Base-by-base conservation (phyloP, 2,888 invertebrate species). In the Dioctria rufipes region DNA sequence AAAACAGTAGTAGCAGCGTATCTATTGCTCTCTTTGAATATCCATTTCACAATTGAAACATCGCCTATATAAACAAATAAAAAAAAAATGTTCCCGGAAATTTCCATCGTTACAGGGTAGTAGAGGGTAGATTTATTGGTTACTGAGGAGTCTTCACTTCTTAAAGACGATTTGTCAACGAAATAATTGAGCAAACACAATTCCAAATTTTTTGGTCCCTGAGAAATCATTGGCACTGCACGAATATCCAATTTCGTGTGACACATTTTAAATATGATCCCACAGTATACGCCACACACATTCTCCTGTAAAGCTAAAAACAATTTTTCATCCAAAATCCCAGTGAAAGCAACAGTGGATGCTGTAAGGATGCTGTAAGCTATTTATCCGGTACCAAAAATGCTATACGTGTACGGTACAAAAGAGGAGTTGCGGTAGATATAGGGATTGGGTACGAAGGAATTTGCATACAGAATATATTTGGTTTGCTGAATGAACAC, bases 111-210 rank as follows among this genome's bases (percentile, higher is more conserved):
- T 25, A 25, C 25, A 25, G 25, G 2, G 25, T n/a, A 2, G 25
- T 25, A 25, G 25, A 25, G 25, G 25, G 25, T 25, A 25, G 25
- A 25, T 25, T 25, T 25, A 25, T 25, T 25, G 2, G 25, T 25
- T 25, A 25, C 25, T 25, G 25, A 25, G 25, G 25, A 25, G 25
- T 25, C 25, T 25, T 25, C 25, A 25, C 25, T 25, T 25, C 25
- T 25, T 25, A 40, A 8, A 43, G 43, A 43, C 49, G 25, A 67
- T 67, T 49, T 67, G 42, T 49, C 37, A 67, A 67, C 9, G 67
- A 49, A 49, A 67, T 67, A 46, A 67, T 67, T 49, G 67, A 67
- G 67, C 13, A 67, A 67, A 49, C 67, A 67, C 65, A 40, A 65
- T 65, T 65, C 65, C 42, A 13, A 13, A 40, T 3, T 40, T 40